These are phyloP conservation scores for Adrianichthys oophorus DNA, from an alignment of 2,797 vertebrate species.

Conservation along the genomic window DNA sequence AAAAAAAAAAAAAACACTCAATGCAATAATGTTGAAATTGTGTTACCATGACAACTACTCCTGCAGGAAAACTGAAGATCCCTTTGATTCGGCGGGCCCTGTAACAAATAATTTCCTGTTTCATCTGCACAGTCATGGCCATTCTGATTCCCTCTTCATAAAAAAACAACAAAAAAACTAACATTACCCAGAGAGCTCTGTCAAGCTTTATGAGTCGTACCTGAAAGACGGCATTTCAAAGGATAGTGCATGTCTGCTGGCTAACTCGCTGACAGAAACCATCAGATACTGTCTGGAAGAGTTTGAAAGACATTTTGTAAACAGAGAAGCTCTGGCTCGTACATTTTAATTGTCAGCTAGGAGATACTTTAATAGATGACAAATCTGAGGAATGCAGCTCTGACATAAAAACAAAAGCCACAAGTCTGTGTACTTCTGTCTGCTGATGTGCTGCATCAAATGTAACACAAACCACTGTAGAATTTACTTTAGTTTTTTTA, in stretches of 20 bases:
- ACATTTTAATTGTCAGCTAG: slow-evolving; percentile 2
- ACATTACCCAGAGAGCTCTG: background rate
- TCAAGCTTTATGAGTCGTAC: slow-evolving; percentile 4
- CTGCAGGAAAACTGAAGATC: slow-evolving; percentile 1
- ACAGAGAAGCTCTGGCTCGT: background rate
- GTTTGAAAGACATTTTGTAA: slow-evolving; percentile 15
- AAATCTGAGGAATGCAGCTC: background rate
- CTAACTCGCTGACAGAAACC: slow-evolving; percentile 14
- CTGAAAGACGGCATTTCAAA: slow-evolving; percentile 52
- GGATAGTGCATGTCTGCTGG: background rate
- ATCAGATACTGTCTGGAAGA: slow-evolving; percentile 29
- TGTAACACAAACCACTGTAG: no score
- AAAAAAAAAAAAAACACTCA: slow-evolving; percentile 9
- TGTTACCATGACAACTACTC: slow-evolving; percentile 22
- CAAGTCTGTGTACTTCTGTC: no score
- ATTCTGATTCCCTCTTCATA: slow-evolving; percentile 3
- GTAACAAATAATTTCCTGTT: slow-evolving; percentile 6
- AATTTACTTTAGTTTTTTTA: no score
- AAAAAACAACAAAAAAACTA: background rate
- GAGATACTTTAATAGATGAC: background rate
- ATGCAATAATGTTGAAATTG: slow-evolving; percentile 3
- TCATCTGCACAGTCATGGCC: slow-evolving; percentile 1
- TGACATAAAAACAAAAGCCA: background rate
- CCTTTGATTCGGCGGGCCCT: slow-evolving; percentile 1
- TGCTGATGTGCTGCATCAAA: no score